Evolutionary conservation across 1,140 invertebrate species (phyloP).

Genomic region (Coenobita brevimanus): DNA sequence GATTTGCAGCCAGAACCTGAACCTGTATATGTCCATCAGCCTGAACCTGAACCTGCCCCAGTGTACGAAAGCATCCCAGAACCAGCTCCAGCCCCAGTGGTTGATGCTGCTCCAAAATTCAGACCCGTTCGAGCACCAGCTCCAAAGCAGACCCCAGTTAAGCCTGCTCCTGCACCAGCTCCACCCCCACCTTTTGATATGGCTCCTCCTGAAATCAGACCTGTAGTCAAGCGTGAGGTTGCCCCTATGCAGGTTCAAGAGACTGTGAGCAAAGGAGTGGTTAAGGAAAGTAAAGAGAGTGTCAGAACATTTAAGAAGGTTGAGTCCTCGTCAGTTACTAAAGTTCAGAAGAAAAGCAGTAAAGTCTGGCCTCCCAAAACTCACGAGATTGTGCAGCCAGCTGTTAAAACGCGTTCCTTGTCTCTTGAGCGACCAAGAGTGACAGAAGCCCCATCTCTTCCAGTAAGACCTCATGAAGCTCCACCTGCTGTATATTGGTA

Average conservation of each 20-base stretch:
- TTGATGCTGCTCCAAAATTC: slow-evolving; percentile 38
- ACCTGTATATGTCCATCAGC: background rate
- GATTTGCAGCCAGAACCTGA: slow-evolving; percentile 23
- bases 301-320: slow-evolving; percentile 4
- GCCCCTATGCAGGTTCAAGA: background rate
- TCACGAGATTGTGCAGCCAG: background rate
- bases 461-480: slow-evolving; percentile 58
- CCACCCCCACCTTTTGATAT: slow-evolving; percentile 60
- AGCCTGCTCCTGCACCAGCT: slow-evolving; percentile 35
- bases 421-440: slow-evolving; percentile 65
- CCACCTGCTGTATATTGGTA: slow-evolving; percentile 68
- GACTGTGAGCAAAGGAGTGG: background rate
- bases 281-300: background rate
- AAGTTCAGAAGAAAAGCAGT: slow-evolving; percentile 4
- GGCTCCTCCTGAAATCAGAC: slow-evolving; percentile 12
- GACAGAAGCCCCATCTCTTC: slow-evolving; percentile 40
- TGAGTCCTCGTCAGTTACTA: slow-evolving; percentile 23
- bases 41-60: slow-evolving; percentile 26
- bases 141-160: slow-evolving; percentile 1
- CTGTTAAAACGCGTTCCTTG: slow-evolving; percentile 50
- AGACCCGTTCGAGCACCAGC: slow-evolving; percentile 58
- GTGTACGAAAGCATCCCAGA: background rate
- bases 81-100: background rate
- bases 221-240: background rate
- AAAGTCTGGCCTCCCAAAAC: background rate